Evolutionary conservation across 2,888 invertebrate genomes (phyloP).

Genomic region (Deilephila elpenor): DNA sequence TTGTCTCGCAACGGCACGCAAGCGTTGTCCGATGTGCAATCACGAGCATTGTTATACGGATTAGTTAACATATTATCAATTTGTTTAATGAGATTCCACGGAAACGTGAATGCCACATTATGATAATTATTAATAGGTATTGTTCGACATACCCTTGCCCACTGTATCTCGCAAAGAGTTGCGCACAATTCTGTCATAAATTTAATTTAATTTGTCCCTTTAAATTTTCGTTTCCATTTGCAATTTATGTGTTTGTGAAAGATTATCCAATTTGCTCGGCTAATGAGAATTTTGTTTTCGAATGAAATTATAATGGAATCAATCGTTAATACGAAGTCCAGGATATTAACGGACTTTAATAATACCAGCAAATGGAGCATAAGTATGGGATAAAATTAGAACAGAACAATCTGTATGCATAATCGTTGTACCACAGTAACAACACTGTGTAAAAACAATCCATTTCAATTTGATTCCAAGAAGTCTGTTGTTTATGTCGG

Average conservation of each 20-base stretch:
- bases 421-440: neutral
- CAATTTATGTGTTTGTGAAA: neutral
- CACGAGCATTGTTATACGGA: conserved; percentile 18
- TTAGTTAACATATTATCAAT: neutral
- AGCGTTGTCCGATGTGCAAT: neutral
- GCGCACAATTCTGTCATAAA: neutral
- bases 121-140: neutral
- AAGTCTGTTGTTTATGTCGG: conserved; percentile 4
- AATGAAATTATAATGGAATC: neutral
- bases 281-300: neutral
- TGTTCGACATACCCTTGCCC: neutral
- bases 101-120: neutral
- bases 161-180: neutral
- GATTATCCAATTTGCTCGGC: neutral
- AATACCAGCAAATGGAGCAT: neutral
- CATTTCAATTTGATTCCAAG: conserved; percentile 3
- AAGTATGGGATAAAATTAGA: neutral
- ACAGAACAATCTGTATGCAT: neutral
- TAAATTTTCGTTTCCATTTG: neutral
- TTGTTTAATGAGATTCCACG: neutral
- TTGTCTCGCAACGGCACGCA: conserved; percentile 31
- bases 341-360: neutral
- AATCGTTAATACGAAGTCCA: neutral
- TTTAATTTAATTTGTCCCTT: neutral
- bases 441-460: neutral